Evolutionary conservation across 2,113 vertebrate genomes (phyloP), one percentile per base, ranked within the genome.

Genomic region (Clarias batrachus): DNA sequence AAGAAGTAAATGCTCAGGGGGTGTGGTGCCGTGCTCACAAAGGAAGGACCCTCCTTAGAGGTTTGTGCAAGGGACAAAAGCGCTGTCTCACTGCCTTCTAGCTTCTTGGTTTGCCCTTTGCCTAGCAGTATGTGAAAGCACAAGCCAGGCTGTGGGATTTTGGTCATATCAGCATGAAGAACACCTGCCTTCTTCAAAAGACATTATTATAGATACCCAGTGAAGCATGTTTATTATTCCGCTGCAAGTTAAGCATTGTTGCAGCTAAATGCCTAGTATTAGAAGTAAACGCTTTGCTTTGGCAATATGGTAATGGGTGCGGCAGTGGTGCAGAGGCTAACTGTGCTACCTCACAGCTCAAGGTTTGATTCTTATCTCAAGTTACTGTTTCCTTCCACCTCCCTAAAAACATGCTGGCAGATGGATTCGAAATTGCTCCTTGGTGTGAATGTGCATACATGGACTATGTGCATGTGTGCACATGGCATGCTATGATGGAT

Each of bases 1-100:
- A 59, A 48, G 30, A 37, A 52, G 60, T 23, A 81, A 90, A 83
- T 41, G 81, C 88, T 87, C 91, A 82, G 56, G 83, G 77, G 83
- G 80, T 54, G 68, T 68, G 59, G 78, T 62, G 71, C 27, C 21
- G n/a, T 54, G 33, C 54, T 73, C 70, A 56, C 62, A 37, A 71
- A 65, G 37, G 25, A 82, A 57, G 81, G 77, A 60, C 77, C 2
- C 17, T 30, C 70, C 86, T 87, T 76, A 68, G 74, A 76, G 59
- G 54, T 63, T 60, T 68, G 59, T 37, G 27, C 41, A 74, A 59
- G 11, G 41, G 74, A 71, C 59, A 56, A 33, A 52, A 76, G 59
- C 70, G 82, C 59, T 37, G 37, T 30, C 37, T 74, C 21, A 52
- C 48, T 76, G 78, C 66, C 33, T 86, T 48, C 56, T 73, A 48